Base-by-base conservation (phyloP, 1,140 invertebrate species). In the Drosophila ambigua region DNA sequence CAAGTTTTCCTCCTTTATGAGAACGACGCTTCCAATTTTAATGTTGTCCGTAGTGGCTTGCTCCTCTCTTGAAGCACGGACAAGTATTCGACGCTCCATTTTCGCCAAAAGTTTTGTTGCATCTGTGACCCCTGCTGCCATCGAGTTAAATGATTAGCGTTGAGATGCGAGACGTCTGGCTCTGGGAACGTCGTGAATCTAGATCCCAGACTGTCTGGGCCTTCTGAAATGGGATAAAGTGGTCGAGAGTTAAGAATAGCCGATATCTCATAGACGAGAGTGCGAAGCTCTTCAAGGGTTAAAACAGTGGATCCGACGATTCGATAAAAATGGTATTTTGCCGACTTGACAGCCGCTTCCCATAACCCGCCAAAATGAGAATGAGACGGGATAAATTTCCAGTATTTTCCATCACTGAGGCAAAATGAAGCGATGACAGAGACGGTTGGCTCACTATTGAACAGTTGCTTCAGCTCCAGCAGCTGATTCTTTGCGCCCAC, bases 381-480 rank as follows among this genome's bases (percentile, higher is more conserved):
- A n/a, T n/a, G n/a, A n/a, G n/a, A n/a, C n/a, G n/a, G n/a, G n/a
- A n/a, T n/a, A n/a, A n/a, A n/a, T n/a, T n/a, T n/a, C n/a, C n/a
- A n/a, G n/a, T n/a, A n/a, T n/a, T n/a, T n/a, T n/a, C n/a, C n/a
- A n/a, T n/a, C n/a, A n/a, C n/a, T n/a, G n/a, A n/a, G n/a, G n/a
- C 2, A 41, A 4, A 84, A 49, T 64, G 71, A 91, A 5, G 81
- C 71, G 13, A 81, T 77, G 61, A 68, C 8, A n/a, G n/a, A n/a
- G n/a, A n/a, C n/a, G n/a, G n/a, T n/a, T n/a, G n/a, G n/a, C n/a
- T n/a, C n/a, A n/a, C n/a, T n/a, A n/a, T n/a, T n/a, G n/a, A n/a
- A n/a, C n/a, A n/a, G n/a, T n/a, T n/a, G n/a, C n/a, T n/a, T n/a
- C n/a, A n/a, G n/a, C n/a, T n/a, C n/a, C n/a, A n/a, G n/a, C n/a